phyloP scores from a whole-genome alignment of 1,140 invertebrate genomes.

The Idris sp. region DNA sequence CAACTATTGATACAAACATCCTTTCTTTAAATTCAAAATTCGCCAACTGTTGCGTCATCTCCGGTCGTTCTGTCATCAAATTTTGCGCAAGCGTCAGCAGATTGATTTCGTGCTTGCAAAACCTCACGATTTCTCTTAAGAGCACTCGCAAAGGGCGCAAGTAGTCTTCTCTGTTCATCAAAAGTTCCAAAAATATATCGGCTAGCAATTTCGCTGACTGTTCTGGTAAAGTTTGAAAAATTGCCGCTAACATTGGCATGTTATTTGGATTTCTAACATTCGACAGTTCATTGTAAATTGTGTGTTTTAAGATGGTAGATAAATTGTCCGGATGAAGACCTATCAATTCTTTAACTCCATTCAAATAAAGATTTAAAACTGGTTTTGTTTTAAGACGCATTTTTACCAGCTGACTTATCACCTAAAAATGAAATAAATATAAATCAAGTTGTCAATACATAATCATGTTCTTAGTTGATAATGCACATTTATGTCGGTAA shows the following conservation, averaged over 20 bases:
- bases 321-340: conserved; percentile 87
- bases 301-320: conserved; percentile 91
- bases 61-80: conserved; percentile 83
- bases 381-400: conserved; percentile 96
- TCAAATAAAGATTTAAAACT: conserved; percentile 91
- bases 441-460: no score
- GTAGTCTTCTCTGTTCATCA: conserved; percentile 94
- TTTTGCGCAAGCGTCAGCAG: conserved; percentile 84
- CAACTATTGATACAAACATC: conserved; percentile 89
- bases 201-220: conserved; percentile 87
- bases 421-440: conserved; percentile 22
- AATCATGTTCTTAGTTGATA: no score
- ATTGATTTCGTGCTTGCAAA: conserved; percentile 88
- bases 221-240: conserved; percentile 90
- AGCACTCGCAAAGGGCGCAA: conserved; percentile 89
- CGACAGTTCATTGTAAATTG: conserved; percentile 96
- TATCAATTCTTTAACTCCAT: conserved; percentile 86
- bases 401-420: conserved; percentile 90
- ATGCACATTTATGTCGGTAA: no score
- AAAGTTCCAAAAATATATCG: conserved; percentile 90
- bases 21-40: conserved; percentile 87
- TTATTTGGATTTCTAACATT: conserved; percentile 95
- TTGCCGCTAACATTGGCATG: conserved; percentile 90
- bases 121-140: conserved; percentile 91
- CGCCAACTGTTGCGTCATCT: conserved; percentile 78